Conservation (phyloP, 2,113 vertebrate genomes). For the Mastomys natalensis region DNA sequence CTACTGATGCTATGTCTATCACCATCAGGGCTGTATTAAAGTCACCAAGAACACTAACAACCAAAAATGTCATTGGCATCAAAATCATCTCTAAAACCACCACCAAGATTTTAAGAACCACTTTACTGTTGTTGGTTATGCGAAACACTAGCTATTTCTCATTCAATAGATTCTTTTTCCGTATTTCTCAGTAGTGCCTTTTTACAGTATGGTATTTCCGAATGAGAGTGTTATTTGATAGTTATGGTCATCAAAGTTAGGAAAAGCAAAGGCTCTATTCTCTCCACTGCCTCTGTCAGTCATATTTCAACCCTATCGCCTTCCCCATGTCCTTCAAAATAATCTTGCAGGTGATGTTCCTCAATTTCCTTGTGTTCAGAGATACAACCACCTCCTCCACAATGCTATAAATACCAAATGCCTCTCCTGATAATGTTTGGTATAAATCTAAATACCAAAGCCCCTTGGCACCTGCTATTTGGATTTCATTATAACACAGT, state of each 20-base stretch:
- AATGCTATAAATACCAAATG: conserved; percentile 87
- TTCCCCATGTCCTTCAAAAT: conserved; percentile 94
- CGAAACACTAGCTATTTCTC: conserved; percentile 94
- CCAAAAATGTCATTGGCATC: conserved; percentile 76
- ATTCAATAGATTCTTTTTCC: conserved; percentile 91
- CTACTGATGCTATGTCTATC: conserved; percentile 86
- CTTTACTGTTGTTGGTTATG: conserved; percentile 91
- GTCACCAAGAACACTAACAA: conserved; percentile 85
- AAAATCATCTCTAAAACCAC: conserved; percentile 86
- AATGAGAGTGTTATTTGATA: conserved; percentile 95
- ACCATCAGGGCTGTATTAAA: conserved; percentile 88
- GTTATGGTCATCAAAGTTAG: conserved; percentile 97
- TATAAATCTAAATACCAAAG: conserved; percentile 84
- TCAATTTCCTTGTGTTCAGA: conserved; percentile 84
- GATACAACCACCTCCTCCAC: conserved; percentile 89
- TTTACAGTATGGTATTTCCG: conserved; percentile 97
- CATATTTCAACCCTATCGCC: conserved; percentile 96
- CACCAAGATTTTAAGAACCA: conserved; percentile 86
- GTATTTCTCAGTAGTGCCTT: conserved; percentile 94
- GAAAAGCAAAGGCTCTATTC: conserved; percentile 95
- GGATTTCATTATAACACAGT: neutral
- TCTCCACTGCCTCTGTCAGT: conserved; percentile 93
- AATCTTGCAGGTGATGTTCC: conserved; percentile 94
- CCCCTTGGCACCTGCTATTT: conserved; percentile 94
- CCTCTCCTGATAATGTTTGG: no score